Conservation (phyloP, 2,797 vertebrate species). For the Microhierax caerulescens region DNA sequence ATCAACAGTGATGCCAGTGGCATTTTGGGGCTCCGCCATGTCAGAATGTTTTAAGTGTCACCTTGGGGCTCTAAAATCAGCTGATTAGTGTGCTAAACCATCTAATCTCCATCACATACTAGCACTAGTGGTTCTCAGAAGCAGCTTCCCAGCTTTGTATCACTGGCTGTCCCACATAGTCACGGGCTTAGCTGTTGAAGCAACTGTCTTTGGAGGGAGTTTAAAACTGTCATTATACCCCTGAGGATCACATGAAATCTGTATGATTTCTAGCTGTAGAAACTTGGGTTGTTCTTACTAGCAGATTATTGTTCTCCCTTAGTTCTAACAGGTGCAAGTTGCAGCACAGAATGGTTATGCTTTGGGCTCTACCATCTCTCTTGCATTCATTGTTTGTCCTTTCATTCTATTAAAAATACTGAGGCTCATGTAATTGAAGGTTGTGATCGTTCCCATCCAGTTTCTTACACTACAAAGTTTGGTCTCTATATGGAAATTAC, state of each 20-base stretch:
- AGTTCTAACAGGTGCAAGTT: neutral
- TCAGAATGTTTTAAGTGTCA: neutral
- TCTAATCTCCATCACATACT: rapidly evolving
- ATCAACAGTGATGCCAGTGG: neutral
- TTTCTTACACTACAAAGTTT: neutral
- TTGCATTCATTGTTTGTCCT: neutral
- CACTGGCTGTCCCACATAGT: neutral
- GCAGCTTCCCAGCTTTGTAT: neutral
- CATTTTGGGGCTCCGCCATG: neutral
- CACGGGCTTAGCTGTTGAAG: neutral
- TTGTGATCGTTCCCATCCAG: neutral
- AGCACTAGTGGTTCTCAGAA: neutral
- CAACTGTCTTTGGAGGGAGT: neutral
- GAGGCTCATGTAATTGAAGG: neutral
- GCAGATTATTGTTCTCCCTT: neutral
- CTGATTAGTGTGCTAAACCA: neutral
- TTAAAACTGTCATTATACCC: neutral
- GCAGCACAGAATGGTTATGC: neutral
- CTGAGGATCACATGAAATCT: neutral
- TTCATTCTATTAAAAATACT: slow-evolving; percentile 4
- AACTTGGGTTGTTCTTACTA: neutral
- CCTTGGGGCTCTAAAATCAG: neutral
- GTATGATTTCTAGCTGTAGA: neutral
- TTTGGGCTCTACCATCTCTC: neutral
- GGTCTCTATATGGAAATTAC: neutral